Conservation (phyloP, 2,113 vertebrate genomes). For the Pterocles gutturalis region DNA sequence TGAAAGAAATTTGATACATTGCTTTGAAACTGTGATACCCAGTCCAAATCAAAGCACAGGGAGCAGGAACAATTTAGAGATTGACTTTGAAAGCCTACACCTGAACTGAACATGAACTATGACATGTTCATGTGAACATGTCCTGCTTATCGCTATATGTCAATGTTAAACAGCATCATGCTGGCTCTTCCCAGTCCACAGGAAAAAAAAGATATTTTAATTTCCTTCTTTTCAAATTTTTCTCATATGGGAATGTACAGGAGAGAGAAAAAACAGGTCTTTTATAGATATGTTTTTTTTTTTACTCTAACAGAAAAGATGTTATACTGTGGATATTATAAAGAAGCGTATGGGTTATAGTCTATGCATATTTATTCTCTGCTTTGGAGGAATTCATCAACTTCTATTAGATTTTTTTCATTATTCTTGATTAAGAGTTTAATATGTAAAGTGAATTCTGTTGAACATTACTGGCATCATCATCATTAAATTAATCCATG, state of each 20-base stretch:
- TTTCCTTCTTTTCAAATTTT: background rate
- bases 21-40: background rate
- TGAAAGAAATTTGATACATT: rapidly evolving
- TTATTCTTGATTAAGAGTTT: background rate
- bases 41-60: background rate
- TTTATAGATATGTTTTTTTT: background rate
- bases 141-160: background rate
- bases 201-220: background rate
- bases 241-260: background rate
- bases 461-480: background rate
- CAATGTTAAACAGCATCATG: background rate
- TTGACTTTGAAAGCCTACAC: background rate
- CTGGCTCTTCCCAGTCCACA: background rate
- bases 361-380: background rate
- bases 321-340: background rate
- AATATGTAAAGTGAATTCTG: background rate
- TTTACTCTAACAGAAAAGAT: background rate
- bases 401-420: background rate
- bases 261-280: background rate
- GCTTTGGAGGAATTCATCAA: background rate
- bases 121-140: background rate
- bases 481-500: background rate
- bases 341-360: background rate
- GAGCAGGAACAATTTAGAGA: background rate
- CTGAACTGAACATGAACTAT: background rate